phyloP scores from a whole-genome alignment of 2,888 invertebrate genomes.

The Tipula confusa region DNA sequence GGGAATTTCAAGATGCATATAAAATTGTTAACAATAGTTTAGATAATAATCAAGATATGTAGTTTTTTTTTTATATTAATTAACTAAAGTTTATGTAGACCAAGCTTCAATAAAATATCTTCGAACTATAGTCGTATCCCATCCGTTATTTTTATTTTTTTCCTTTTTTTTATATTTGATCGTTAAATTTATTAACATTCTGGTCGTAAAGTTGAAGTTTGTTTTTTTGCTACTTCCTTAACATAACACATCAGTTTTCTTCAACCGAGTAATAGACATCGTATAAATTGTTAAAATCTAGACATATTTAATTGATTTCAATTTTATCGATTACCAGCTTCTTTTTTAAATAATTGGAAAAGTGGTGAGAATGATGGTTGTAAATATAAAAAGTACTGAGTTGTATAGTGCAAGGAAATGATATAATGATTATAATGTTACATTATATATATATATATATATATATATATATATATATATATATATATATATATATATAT shows the following conservation, averaged over 20 bases:
- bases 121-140: background rate
- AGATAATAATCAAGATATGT: background rate
- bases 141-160: background rate
- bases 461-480: no score
- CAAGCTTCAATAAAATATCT: background rate
- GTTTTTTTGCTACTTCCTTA: background rate
- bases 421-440: no score
- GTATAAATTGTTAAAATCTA: constrained; percentile 16
- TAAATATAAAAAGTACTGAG: no score
- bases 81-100: background rate
- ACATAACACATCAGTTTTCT: background rate
- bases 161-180: background rate
- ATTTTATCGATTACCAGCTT: background rate
- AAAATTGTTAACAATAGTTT: background rate
- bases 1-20: background rate
- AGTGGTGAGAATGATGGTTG: background rate
- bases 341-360: background rate
- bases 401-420: no score
- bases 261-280: background rate
- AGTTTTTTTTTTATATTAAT: background rate
- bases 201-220: background rate
- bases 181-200: constrained; percentile 12
- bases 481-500: no score
- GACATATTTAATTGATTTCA: constrained; percentile 20
- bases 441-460: no score